Evolutionary conservation across 1,140 invertebrate genomes (phyloP).

Genomic region (Drosophila cardini): DNA sequence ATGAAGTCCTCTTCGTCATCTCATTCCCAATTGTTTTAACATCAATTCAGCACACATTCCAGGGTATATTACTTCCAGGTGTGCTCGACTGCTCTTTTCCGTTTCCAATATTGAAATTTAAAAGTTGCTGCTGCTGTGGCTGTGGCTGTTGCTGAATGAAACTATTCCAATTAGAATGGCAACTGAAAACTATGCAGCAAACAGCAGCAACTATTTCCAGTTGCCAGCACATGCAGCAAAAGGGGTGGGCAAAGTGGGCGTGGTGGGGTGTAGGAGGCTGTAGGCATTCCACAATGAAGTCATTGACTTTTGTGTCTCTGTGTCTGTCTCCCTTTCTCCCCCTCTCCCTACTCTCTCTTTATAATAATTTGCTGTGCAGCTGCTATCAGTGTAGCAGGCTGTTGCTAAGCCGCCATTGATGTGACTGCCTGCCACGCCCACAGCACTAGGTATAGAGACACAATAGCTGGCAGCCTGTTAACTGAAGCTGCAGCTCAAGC

Average conservation of each 20-base stretch:
- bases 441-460: too few relatives aligned
- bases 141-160: constrained; percentile 52
- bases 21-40: too few relatives aligned
- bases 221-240: constrained; percentile 67
- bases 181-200: constrained; percentile 72
- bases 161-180: constrained; percentile 81
- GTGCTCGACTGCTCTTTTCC: too few relatives aligned
- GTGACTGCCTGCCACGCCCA: constrained; percentile 56
- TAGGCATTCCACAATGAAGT: constrained; percentile 73
- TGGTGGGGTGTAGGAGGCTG: background rate
- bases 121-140: constrained; percentile 46
- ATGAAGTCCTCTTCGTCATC: too few relatives aligned
- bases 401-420: constrained; percentile 79
- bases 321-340: constrained; percentile 5
- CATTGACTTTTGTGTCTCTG: constrained; percentile 74
- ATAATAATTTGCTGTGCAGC: constrained; percentile 71
- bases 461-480: too few relatives aligned
- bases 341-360: constrained; percentile 54
- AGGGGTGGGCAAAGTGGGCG: background rate
- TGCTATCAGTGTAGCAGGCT: constrained; percentile 63
- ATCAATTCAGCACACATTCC: too few relatives aligned
- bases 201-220: constrained; percentile 71
- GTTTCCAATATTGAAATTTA: constrained; percentile 71
- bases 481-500: constrained; percentile 51
- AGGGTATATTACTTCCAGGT: too few relatives aligned